phyloP scores from a whole-genome alignment of 2,113 vertebrate genomes.

The Brachyhypopomus occidentalis region DNA sequence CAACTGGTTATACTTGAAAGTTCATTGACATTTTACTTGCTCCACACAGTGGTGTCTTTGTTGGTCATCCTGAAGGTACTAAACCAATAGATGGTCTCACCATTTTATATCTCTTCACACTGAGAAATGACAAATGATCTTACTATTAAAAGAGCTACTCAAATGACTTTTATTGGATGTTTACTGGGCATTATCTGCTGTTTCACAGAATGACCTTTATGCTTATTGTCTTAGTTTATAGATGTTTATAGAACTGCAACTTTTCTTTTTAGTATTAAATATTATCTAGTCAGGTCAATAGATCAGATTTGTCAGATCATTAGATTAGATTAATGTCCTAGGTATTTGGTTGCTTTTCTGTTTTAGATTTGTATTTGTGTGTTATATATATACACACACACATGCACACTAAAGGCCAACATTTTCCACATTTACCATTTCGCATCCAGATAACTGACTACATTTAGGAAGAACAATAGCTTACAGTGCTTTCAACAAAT shows the following conservation, averaged over 20 bases:
- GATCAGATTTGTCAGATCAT: too few relatives aligned
- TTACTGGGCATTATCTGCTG: slow-evolving; percentile 8
- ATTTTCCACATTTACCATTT: not conserved
- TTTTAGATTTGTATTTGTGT: too few relatives aligned
- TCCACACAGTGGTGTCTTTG: not conserved
- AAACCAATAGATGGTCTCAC: not conserved
- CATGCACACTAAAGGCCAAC: too few relatives aligned
- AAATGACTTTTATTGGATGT: not conserved
- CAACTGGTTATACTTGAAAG: not conserved
- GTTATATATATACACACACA: too few relatives aligned
- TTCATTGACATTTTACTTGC: not conserved
- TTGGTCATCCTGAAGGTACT: slow-evolving; percentile 23
- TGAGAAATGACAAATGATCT: slow-evolving; percentile 9
- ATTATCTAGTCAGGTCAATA: too few relatives aligned
- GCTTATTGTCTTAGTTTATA: not conserved
- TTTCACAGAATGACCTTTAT: slow-evolving; percentile 17
- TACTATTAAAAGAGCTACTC: not conserved
- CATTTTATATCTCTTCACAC: slow-evolving; percentile 40
- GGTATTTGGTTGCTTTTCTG: too few relatives aligned
- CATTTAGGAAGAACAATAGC: too few relatives aligned
- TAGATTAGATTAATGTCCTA: too few relatives aligned
- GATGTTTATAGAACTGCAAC: not conserved
- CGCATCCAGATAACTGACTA: not conserved
- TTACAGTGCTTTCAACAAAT: too few relatives aligned
- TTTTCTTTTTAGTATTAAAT: too few relatives aligned